These are phyloP conservation scores for Cerceris rybyensis DNA, from an alignment of 2,888 invertebrate genomes.

Conservation along the genomic window DNA sequence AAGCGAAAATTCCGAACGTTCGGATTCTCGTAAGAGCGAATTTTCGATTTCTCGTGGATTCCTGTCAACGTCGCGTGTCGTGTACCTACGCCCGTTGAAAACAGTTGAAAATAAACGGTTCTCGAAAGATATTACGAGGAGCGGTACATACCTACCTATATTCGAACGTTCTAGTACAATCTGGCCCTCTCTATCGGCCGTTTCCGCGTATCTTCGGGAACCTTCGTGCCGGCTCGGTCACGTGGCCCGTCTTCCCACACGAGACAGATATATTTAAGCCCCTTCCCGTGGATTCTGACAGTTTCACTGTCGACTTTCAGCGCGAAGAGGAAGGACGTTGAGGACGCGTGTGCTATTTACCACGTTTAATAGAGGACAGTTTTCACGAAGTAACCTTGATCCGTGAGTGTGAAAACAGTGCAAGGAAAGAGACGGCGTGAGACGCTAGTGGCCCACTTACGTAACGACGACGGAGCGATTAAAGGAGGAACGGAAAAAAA, in stretches of 20 bases:
- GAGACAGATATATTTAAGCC: slow-evolving; percentile 65
- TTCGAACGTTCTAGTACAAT: slow-evolving; percentile 66
- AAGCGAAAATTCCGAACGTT: no score
- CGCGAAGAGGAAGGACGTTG: background rate
- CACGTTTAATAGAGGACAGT: background rate
- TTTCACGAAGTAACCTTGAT: slow-evolving; percentile 8
- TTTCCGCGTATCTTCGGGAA: slow-evolving; percentile 26
- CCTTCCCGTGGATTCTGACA: slow-evolving; percentile 56
- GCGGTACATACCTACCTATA: no score
- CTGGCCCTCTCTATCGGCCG: slow-evolving; percentile 49
- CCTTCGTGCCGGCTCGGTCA: slow-evolving; percentile 42
- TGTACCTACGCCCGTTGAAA: background rate
- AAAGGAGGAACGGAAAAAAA: background rate
- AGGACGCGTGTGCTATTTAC: slow-evolving; percentile 1
- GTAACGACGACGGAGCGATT: slow-evolving; percentile 19
- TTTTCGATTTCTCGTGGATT: background rate
- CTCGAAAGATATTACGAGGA: slow-evolving; percentile 15
- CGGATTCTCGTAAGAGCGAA: background rate
- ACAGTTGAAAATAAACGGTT: slow-evolving; percentile 5
- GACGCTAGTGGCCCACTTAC: slow-evolving; percentile 20
- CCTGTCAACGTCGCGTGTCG: background rate
- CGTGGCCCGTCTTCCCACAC: slow-evolving; percentile 60
- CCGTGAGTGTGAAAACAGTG: slow-evolving; percentile 25
- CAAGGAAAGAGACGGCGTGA: slow-evolving; percentile 3
- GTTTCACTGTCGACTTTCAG: slow-evolving; percentile 54